phyloP scores from a whole-genome alignment of 2,113 vertebrate species.

The Brienomyrus brachyistius region DNA sequence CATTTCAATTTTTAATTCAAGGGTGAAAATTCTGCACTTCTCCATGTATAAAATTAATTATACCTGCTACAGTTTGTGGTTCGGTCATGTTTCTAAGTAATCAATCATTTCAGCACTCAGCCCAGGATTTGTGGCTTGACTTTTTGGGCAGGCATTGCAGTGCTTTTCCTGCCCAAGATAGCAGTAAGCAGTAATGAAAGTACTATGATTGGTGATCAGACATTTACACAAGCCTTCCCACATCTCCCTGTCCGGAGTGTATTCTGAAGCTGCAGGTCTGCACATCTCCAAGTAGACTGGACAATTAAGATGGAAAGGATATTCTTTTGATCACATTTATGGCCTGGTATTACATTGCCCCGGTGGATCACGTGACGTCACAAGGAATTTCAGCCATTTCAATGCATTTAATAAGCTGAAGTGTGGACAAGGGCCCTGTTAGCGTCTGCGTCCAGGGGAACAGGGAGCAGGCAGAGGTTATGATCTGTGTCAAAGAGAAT shows the following conservation, averaged over 20 bases:
- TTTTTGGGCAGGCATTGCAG: background rate
- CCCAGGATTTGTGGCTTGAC: background rate
- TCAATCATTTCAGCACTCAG: background rate
- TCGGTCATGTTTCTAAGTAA: background rate
- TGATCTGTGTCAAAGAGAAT: conserved; percentile 53
- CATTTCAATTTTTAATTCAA: background rate
- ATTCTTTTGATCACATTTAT: background rate
- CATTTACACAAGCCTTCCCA: background rate
- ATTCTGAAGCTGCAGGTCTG: background rate
- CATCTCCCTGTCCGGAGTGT: background rate
- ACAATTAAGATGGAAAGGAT: background rate
- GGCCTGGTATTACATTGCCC: background rate
- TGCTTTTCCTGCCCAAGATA: background rate
- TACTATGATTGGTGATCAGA: background rate
- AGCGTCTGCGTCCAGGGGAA: background rate
- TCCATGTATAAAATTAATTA: background rate
- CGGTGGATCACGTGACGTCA: background rate
- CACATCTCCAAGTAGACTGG: background rate
- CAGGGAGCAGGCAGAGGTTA: conserved; percentile 20
- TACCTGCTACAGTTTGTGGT: background rate
- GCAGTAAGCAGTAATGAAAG: background rate
- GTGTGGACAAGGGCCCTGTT: background rate
- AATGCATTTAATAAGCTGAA: background rate
- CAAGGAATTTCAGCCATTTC: background rate
- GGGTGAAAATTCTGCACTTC: background rate